These are phyloP conservation scores for Ypsolopha sequella DNA, from an alignment of 2,888 invertebrate genomes.

Conservation along the genomic window DNA sequence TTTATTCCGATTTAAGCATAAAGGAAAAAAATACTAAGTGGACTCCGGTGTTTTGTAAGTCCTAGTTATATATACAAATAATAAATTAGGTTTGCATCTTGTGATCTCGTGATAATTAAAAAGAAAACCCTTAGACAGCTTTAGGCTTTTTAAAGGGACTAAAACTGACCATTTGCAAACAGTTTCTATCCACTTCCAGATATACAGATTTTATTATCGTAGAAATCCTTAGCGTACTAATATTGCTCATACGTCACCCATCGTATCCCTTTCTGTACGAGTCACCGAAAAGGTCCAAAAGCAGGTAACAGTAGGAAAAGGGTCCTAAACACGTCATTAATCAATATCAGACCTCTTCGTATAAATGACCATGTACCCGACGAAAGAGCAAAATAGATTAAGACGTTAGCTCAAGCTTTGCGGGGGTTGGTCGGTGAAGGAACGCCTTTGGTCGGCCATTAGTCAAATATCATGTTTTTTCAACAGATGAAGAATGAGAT, in stretches of 20 bases:
- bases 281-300: slow-evolving; percentile 9
- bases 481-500: too few relatives aligned
- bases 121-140: too few relatives aligned
- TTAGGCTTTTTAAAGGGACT: too few relatives aligned
- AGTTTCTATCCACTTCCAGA: too few relatives aligned
- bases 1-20: too few relatives aligned
- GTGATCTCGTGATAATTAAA: too few relatives aligned
- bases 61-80: too few relatives aligned
- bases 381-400: slow-evolving; percentile 35
- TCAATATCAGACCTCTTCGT: slow-evolving; percentile 50
- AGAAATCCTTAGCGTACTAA: background rate
- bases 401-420: slow-evolving; percentile 20
- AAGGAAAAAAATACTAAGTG: too few relatives aligned
- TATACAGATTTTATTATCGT: too few relatives aligned
- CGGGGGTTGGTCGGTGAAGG: slow-evolving; percentile 25
- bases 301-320: slow-evolving; percentile 39
- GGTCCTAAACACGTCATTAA: slow-evolving; percentile 35
- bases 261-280: background rate
- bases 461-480: slow-evolving; percentile 10
- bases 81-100: too few relatives aligned
- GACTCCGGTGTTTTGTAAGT: too few relatives aligned
- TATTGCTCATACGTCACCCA: background rate
- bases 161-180: too few relatives aligned
- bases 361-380: slow-evolving; percentile 26
- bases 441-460: slow-evolving; percentile 35